Evolutionary conservation across 2,888 invertebrate species (phyloP).

Genomic region (Netelia melanura): DNA sequence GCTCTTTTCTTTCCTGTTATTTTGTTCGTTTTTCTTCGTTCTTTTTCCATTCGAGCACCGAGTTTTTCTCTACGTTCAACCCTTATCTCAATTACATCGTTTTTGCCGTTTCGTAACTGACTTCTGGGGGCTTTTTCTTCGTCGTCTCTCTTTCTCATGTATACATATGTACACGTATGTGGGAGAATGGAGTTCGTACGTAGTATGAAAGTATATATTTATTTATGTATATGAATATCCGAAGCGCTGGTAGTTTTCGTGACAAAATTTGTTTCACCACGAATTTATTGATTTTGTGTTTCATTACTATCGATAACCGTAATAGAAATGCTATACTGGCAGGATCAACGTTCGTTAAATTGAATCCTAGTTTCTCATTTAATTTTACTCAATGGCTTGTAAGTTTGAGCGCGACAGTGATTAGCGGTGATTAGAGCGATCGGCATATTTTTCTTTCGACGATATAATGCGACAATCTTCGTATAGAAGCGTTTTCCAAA

Average conservation of each 20-base stretch:
- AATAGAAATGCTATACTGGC: too few relatives aligned
- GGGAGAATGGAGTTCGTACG: background rate
- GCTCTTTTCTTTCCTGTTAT: conserved; percentile 45
- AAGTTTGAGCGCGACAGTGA: too few relatives aligned
- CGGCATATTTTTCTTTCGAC: too few relatives aligned
- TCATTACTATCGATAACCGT: background rate
- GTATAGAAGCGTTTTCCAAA: too few relatives aligned
- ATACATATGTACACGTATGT: background rate
- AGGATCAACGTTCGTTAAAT: too few relatives aligned
- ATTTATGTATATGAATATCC: background rate
- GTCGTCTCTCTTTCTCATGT: conserved; percentile 31
- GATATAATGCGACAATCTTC: too few relatives aligned
- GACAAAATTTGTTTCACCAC: background rate
- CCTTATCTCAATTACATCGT: conserved; percentile 47
- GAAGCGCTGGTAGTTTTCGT: conserved; percentile 16
- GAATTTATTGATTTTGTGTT: conserved; percentile 41
- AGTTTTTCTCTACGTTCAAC: conserved; percentile 37
- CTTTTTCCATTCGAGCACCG: conserved; percentile 56
- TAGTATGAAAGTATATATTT: too few relatives aligned
- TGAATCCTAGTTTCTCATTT: too few relatives aligned
- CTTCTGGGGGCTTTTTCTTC: conserved; percentile 55
- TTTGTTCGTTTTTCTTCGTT: conserved; percentile 32
- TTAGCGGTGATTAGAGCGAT: too few relatives aligned
- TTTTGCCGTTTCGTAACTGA: conserved; percentile 39
- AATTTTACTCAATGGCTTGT: too few relatives aligned